phyloP scores from a whole-genome alignment of 2,888 invertebrate genomes.

The Aphelenchoides bicaudatus region DNA sequence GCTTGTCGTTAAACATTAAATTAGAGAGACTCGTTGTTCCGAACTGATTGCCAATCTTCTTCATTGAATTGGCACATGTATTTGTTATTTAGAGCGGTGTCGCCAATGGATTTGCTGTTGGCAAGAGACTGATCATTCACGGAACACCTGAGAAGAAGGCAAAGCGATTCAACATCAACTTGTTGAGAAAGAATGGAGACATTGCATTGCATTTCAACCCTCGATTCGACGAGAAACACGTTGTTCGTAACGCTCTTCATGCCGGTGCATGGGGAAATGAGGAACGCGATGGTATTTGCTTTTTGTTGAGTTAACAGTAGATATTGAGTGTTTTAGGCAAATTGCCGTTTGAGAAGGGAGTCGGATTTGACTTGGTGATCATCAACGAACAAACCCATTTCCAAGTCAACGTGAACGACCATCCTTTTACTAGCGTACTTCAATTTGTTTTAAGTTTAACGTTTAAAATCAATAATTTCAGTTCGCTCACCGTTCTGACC shows the following conservation, averaged over 20 bases:
- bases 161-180: slow-evolving; percentile 55
- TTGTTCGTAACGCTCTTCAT: slow-evolving; percentile 50
- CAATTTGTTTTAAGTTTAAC: too few relatives aligned
- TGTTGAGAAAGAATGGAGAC: slow-evolving; percentile 59
- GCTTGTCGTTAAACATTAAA: background rate
- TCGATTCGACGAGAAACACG: slow-evolving; percentile 48
- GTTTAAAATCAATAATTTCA: too few relatives aligned
- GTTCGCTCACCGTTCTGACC: slow-evolving; percentile 59
- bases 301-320: too few relatives aligned
- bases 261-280: slow-evolving; percentile 57
- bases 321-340: slow-evolving; percentile 29
- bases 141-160: slow-evolving; percentile 60
- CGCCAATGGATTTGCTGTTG: slow-evolving; percentile 52
- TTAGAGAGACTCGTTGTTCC: slow-evolving; percentile 20
- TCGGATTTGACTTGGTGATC: slow-evolving; percentile 56
- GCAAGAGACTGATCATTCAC: slow-evolving; percentile 54
- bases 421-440: slow-evolving; percentile 57
- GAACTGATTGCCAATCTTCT: slow-evolving; percentile 44
- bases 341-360: slow-evolving; percentile 57
- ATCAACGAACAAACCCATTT: slow-evolving; percentile 53
- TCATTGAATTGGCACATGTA: too few relatives aligned
- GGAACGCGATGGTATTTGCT: slow-evolving; percentile 57
- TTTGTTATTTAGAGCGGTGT: too few relatives aligned
- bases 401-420: slow-evolving; percentile 58
- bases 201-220: slow-evolving; percentile 60